Base-by-base conservation (phyloP, 2,113 vertebrate species). In the Myotis lucifugus region DNA sequence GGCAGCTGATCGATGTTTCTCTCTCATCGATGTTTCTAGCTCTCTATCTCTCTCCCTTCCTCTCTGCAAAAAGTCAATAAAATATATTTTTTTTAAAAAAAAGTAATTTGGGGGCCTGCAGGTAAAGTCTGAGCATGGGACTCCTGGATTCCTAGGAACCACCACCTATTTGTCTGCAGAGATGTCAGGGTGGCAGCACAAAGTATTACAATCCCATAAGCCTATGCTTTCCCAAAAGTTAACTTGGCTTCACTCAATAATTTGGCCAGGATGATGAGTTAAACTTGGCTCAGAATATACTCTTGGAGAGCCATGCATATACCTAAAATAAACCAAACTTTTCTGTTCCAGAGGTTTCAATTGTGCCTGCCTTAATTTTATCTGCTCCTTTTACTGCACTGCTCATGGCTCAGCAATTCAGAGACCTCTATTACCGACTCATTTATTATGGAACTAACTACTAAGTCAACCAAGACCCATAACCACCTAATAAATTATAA, bases 391-490 rank as follows among this genome's bases (percentile, higher is more conserved):
- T 84, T 50, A 90, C 2, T 10, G 54, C 46, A 29, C 37, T 90
- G 46, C 34, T 95, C 56, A 18, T 4, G 2, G n/a, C 13, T 84
- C 32, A 81, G 85, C 86, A 92, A 40, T n/a, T 79, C 83, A 88
- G 56, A 89, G 32, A 85, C 73, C 64, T 66, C 34, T 4, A 29
- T 42, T 56, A 42, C n/a, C 59, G 79, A 79, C 46, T 90, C 82
- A 72, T 17, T 74, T 87, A 85, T 42, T 67, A 92, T 83, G 70
- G 42, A 67, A 67, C 61, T 27, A 61, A 25, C 42, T 66, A 37
- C 17, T 32, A 81, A 96, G n/a, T 78, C 79, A 87, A 73, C 8
- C 77, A 42, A 91, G 54, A 87, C 52, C 69, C 61, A 91, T 66
- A 94, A 89, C 79, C 70, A 76, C 37, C 27, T 70, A 90, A 76